Evolutionary conservation across 2,888 invertebrate genomes (phyloP).

Genomic region (Anagyrus pseudococci): DNA sequence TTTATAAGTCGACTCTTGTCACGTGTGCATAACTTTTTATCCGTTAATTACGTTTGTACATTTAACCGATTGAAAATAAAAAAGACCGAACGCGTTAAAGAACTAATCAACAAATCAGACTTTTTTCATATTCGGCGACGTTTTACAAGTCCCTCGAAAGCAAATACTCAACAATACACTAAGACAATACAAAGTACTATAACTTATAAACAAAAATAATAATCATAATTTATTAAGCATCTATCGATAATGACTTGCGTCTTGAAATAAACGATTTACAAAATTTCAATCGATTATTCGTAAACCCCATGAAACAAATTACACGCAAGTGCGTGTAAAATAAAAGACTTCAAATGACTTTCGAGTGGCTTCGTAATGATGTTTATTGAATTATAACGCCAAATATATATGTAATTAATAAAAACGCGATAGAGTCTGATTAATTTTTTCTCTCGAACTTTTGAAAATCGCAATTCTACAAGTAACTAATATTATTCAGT

Average conservation of each 20-base stretch:
- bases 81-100: constrained; percentile 20
- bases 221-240: constrained; percentile 22
- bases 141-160: constrained; percentile 31
- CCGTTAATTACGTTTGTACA: constrained; percentile 21
- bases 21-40: constrained; percentile 37
- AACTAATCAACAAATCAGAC: constrained; percentile 16
- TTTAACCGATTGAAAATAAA: constrained; percentile 16
- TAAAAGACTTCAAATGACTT: constrained; percentile 19
- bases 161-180: constrained; percentile 26
- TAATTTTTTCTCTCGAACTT: constrained; percentile 26
- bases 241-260: constrained; percentile 20
- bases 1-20: constrained; percentile 54
- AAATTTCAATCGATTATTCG: constrained; percentile 20
- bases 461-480: constrained; percentile 8
- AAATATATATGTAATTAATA: constrained; percentile 24
- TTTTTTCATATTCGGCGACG: constrained; percentile 11
- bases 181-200: constrained; percentile 33
- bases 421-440: constrained; percentile 9
- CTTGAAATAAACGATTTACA: constrained; percentile 4
- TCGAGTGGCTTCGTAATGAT: constrained; percentile 33
- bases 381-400: constrained; percentile 24
- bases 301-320: constrained; percentile 2
- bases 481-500: constrained; percentile 16
- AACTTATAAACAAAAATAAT: constrained; percentile 6
- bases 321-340: constrained; percentile 8